Evolutionary conservation across 2,113 vertebrate species (phyloP).

Genomic region (Nipponia nippon): DNA sequence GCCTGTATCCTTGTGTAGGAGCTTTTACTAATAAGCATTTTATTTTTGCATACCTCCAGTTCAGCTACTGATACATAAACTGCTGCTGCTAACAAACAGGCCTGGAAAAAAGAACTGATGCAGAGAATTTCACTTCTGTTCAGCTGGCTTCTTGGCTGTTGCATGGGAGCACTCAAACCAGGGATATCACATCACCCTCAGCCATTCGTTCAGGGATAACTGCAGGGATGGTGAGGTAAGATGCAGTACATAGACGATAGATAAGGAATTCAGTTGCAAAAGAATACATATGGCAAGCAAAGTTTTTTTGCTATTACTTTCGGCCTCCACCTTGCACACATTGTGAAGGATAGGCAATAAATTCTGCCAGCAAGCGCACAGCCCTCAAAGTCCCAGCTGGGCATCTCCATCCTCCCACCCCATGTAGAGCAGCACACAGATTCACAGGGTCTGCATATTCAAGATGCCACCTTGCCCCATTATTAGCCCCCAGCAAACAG

Average conservation of each 20-base stretch:
- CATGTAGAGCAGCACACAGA: background rate
- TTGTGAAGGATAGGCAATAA: background rate
- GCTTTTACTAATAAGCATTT: background rate
- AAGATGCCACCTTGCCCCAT: background rate
- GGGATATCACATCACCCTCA: background rate
- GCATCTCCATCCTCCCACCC: background rate
- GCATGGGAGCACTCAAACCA: background rate
- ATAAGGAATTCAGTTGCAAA: background rate
- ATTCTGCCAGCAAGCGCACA: background rate
- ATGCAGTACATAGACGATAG: background rate
- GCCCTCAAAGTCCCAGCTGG: background rate
- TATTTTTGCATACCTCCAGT: background rate
- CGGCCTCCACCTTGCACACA: background rate
- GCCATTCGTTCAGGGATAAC: background rate
- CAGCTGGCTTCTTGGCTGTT: background rate
- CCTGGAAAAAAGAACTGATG: background rate
- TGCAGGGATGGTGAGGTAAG: background rate
- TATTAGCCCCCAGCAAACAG: background rate
- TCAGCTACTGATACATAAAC: background rate
- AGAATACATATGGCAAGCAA: background rate
- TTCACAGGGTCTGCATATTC: background rate
- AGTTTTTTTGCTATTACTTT: background rate
- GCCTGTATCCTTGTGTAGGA: background rate
- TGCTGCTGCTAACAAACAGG: background rate
- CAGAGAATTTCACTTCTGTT: background rate